A percentile compares a stretch with the other conserved stretches of the same genome.
These are phyloP conservation scores for Drosophila dives DNA, from an alignment of 2,888 invertebrate species.

Conservation along the genomic window DNA sequence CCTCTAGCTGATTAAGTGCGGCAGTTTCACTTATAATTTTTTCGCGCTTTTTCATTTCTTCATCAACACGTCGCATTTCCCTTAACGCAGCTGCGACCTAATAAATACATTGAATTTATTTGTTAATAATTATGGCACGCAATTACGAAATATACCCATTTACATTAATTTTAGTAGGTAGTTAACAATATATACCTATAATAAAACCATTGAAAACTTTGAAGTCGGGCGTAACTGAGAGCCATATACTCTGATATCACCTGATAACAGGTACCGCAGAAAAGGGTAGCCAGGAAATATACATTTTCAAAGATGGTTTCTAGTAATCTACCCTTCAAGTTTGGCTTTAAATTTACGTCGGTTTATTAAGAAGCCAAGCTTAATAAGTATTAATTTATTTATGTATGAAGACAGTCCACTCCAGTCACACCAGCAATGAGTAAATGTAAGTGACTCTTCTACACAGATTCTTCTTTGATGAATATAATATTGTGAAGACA, in stretches of 20 bases:
- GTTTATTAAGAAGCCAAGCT: no score
- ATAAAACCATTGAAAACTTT: not conserved
- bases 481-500: no score
- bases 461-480: no score
- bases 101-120: conserved; percentile 1
- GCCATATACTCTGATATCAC: not conserved
- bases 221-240: not conserved
- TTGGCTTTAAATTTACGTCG: not conserved
- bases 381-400: no score
- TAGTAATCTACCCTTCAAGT: not conserved
- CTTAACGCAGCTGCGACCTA: conserved; percentile 90
- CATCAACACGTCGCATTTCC: conserved; percentile 94
- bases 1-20: conserved; percentile 87
- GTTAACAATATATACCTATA: not conserved
- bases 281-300: no score
- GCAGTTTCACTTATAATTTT: conserved; percentile 89
- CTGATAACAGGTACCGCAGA: not conserved
- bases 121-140: not conserved
- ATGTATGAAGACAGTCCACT: no score
- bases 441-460: no score
- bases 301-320: not conserved
- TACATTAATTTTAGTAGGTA: not conserved
- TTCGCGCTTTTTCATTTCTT: conserved; percentile 93
- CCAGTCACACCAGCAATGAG: no score
- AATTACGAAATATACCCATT: not conserved